Evolutionary conservation across 2,888 invertebrate species (phyloP).

Genomic region (Crematogaster levior): DNA sequence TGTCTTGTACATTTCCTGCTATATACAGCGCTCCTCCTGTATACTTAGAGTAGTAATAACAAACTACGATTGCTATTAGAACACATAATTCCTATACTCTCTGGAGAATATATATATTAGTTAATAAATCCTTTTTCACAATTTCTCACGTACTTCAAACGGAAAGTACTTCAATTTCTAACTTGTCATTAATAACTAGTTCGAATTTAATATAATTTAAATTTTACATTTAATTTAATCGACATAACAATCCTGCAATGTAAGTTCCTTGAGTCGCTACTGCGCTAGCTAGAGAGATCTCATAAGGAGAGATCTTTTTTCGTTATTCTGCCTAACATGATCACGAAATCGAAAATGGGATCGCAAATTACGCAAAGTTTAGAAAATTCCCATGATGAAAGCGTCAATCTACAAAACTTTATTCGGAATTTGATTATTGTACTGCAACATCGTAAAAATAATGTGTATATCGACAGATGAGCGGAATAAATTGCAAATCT

Average conservation of each 20-base stretch:
- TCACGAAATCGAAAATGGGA: neutral
- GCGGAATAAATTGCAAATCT: conserved; percentile 16
- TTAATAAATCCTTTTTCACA: conserved; percentile 22
- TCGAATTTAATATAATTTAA: too few relatives aligned
- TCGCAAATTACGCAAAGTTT: conserved; percentile 13
- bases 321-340: conserved; percentile 1
- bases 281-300: neutral
- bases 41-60: conserved; percentile 20
- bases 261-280: neutral
- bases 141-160: conserved; percentile 28
- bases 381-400: conserved; percentile 19
- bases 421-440: conserved; percentile 40
- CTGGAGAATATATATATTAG: neutral
- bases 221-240: too few relatives aligned
- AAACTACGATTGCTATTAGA: conserved; percentile 31
- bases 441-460: conserved; percentile 29
- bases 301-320: conserved; percentile 11
- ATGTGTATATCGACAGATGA: neutral
- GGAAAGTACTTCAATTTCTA: conserved; percentile 15
- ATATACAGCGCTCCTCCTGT: conserved; percentile 64
- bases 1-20: conserved; percentile 57
- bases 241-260: neutral
- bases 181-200: conserved; percentile 24
- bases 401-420: conserved; percentile 15
- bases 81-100: conserved; percentile 32